Conservation (phyloP, 2,113 vertebrate genomes). For the Gymnorhina tibicen region DNA sequence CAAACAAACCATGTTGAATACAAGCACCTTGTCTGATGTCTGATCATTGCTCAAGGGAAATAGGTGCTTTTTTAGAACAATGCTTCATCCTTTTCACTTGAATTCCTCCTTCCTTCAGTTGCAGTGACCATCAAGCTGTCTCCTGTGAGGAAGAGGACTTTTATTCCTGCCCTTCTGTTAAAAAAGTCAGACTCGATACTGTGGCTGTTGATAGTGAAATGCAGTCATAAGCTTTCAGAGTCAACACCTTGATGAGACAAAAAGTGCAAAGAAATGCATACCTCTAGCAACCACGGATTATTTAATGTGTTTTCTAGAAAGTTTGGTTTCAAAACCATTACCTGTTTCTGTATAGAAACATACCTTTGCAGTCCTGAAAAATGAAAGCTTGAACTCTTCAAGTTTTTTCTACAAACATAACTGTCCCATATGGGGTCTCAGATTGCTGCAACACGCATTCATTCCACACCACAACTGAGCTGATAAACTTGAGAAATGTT, state of each 20-base stretch:
- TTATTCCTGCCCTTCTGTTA: not conserved
- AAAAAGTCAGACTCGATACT: not conserved
- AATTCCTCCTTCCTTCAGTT: not conserved
- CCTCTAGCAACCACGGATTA: fast-evolving
- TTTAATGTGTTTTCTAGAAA: not conserved
- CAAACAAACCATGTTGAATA: not conserved
- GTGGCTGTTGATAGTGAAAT: not conserved
- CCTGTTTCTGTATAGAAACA: not conserved
- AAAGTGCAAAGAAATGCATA: not conserved
- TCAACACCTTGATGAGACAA: not conserved
- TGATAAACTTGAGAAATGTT: not conserved
- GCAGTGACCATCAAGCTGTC: not conserved
- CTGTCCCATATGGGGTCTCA: not conserved
- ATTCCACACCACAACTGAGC: not conserved
- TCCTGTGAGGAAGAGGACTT: not conserved
- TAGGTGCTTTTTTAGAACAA: not conserved
- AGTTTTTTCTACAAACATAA: not conserved
- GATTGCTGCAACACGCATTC: not conserved
- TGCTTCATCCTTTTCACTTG: not conserved
- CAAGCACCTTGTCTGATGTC: not conserved
- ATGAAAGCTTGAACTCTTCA: not conserved
- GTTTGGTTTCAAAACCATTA: not conserved
- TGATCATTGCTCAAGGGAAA: not conserved
- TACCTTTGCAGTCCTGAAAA: not conserved
- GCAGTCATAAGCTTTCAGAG: not conserved